Base-by-base conservation (phyloP, 2,888 invertebrate genomes). In the Willowsia nigromaculata region DNA sequence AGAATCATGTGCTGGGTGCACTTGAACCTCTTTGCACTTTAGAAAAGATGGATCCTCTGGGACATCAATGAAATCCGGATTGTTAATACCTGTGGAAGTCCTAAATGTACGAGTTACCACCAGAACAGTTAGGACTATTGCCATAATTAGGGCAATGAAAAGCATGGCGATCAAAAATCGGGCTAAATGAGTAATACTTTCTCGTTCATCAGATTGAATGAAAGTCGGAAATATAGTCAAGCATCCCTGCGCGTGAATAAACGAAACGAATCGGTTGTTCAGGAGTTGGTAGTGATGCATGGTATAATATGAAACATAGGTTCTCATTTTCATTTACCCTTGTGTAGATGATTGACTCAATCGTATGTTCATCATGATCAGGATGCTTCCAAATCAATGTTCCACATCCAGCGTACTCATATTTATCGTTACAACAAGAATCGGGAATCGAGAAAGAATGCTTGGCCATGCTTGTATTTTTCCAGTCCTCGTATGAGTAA, bases 401-500 rank as follows among this genome's bases (percentile, higher is more conserved):
- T 5, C 90, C 90, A 65, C 90, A 90, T 30, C 71, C 87, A 7
- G 59, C 56, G 33, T 87, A 87, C 0, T 74, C 56, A 22, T 85
- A 90, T 11, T 65, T 7, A 1, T 71, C 30, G 59, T 84, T 89
- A 50, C 90, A 90, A 33, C 90, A 91, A 11, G 89, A 85, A 27
- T 91, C 91, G 11, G 91, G 91, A 18, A 91, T 65, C 22, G 85
- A 85, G 22, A 59, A 71, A 3, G 59, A 3, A 1, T 53, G 33
- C 30, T 22, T 83, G 7, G 88, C 89, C 9, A 88, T 65, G 0
- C 85, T 53, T 18, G 86, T 85, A 65, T 86, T 90, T 68, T 65
- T 83, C 91, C 91, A 91, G 18, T 91, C 91, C 11, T 84, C 59
- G 56, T 80, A 91, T 3, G 27, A 37, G 11, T 90, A 62, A 53